phyloP scores from a whole-genome alignment of 1,140 invertebrate genomes.

The Drosophila littoralis region DNA sequence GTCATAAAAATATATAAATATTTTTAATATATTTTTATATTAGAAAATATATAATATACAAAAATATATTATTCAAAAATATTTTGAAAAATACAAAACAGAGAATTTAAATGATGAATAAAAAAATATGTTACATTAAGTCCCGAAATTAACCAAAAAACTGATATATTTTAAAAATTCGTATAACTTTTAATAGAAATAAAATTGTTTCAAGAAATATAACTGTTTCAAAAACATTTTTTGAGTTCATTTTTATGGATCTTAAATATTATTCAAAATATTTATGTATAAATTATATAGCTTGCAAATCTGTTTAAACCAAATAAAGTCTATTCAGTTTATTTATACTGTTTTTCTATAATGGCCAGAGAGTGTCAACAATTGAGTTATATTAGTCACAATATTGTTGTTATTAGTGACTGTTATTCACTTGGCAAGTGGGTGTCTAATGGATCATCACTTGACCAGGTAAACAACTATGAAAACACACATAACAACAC shows the following conservation, averaged over 20 bases:
- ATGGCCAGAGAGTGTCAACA: neutral
- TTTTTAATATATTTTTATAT: too few relatives aligned
- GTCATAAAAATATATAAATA: too few relatives aligned
- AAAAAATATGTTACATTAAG: too few relatives aligned
- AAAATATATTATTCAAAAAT: too few relatives aligned
- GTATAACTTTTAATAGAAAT: too few relatives aligned
- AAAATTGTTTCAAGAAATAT: too few relatives aligned
- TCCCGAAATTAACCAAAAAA: too few relatives aligned
- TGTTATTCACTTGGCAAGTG: constrained; percentile 15
- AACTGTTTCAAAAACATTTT: too few relatives aligned
- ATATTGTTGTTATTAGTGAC: constrained; percentile 10
- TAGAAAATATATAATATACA: too few relatives aligned
- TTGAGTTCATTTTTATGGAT: neutral
- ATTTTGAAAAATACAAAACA: too few relatives aligned
- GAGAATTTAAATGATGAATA: neutral
- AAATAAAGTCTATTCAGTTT: neutral
- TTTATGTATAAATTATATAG: neutral
- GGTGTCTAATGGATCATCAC: constrained; percentile 24
- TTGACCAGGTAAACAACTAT: constrained; percentile 33
- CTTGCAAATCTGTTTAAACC: neutral
- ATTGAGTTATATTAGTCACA: constrained; percentile 8
- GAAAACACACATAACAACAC: constrained; percentile 26
- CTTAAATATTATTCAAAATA: neutral
- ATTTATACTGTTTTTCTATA: constrained; percentile 12
- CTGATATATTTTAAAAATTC: too few relatives aligned